Evolutionary conservation across 2,797 vertebrate species (phyloP).

Genomic region (Sebastes alutus): DNA sequence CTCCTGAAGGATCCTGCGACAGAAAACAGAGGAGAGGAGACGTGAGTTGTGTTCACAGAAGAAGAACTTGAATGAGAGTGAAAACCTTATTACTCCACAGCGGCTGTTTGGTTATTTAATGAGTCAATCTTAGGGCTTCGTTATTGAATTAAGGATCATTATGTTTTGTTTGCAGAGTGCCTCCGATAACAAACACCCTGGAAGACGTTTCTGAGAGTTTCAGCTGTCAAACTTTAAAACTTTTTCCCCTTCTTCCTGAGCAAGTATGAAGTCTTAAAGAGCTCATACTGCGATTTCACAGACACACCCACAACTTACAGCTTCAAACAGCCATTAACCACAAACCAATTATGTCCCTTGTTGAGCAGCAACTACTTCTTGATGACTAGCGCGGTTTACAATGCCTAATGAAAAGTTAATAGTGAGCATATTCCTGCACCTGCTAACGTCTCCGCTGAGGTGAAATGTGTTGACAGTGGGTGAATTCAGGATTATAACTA

Average conservation of each 20-base stretch:
- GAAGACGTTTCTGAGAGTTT: constrained; percentile 6
- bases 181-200: constrained; percentile 16
- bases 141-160: constrained; percentile 56
- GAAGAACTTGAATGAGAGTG: constrained; percentile 3
- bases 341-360: constrained; percentile 59
- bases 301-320: constrained; percentile 21
- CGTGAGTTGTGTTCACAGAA: not conserved
- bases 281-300: constrained; percentile 30
- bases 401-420: constrained; percentile 66
- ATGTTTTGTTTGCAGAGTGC: constrained; percentile 30
- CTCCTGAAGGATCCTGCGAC: constrained; percentile 49
- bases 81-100: constrained; percentile 31
- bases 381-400: constrained; percentile 65
- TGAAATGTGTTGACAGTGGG: constrained; percentile 31
- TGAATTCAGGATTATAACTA: constrained; percentile 14
- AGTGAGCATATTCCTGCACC: constrained; percentile 48
- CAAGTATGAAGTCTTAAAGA: constrained; percentile 13
- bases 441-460: constrained; percentile 48
- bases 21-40: constrained; percentile 34
- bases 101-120: constrained; percentile 49
- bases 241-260: not conserved
- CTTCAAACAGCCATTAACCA: constrained; percentile 55
- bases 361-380: constrained; percentile 62
- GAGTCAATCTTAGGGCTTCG: constrained; percentile 38
- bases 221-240: constrained; percentile 28